Evolutionary conservation across 2,113 vertebrate genomes (phyloP).

Genomic region (Actinemys pallida): DNA sequence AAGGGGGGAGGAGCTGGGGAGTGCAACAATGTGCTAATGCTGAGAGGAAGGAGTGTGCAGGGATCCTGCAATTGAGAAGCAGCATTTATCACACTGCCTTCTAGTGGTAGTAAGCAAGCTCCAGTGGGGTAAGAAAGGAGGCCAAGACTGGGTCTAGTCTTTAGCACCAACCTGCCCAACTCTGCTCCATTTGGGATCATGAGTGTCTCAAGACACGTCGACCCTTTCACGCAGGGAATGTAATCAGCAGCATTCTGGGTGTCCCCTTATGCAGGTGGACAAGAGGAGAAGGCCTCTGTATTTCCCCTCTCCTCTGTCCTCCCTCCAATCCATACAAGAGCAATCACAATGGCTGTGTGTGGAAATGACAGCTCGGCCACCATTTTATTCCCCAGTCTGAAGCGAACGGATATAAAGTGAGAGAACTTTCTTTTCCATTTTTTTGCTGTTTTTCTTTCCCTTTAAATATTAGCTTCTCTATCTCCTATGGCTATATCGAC

Average conservation of each 20-base stretch:
- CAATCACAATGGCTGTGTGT: neutral
- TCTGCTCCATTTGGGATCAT: neutral
- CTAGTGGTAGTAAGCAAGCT: neutral
- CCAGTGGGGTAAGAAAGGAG: neutral
- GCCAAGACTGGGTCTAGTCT: no score
- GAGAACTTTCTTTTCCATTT: neutral
- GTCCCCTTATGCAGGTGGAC: neutral
- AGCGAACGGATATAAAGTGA: neutral
- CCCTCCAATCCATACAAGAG: neutral
- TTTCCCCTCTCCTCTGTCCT: neutral
- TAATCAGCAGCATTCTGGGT: neutral
- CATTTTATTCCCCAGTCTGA: neutral
- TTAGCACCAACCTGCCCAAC: neutral
- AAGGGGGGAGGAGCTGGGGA: neutral
- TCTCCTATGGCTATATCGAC: neutral
- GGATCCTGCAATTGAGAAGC: neutral
- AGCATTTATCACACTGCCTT: neutral
- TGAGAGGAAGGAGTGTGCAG: neutral
- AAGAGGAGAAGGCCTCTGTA: neutral
- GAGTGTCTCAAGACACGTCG: neutral
- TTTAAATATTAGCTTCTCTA: neutral
- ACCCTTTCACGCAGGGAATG: neutral
- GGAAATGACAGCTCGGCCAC: neutral
- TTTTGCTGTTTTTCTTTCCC: neutral
- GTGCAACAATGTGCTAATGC: neutral